phyloP scores from a whole-genome alignment of 2,888 invertebrate species.

The Bedellia somnulentella region DNA sequence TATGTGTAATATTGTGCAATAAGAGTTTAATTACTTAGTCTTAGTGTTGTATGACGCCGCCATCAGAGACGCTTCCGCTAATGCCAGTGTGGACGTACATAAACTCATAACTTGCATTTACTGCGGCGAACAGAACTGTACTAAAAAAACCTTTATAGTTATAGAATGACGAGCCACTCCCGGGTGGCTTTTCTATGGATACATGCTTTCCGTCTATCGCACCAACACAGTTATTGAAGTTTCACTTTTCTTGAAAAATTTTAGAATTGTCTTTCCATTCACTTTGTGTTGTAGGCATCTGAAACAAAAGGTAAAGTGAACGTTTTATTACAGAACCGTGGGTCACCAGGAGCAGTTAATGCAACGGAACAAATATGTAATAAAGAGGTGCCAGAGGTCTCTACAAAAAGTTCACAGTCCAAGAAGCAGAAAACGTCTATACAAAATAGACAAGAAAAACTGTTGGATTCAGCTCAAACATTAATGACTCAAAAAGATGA shows the following conservation, averaged over 20 bases:
- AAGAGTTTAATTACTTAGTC: neutral
- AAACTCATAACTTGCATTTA: conserved; percentile 15
- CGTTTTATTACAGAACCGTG: neutral
- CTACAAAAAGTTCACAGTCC: conserved; percentile 6
- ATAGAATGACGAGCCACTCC: neutral
- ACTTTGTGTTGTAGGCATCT: conserved; percentile 9
- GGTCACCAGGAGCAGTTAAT: neutral
- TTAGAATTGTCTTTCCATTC: conserved; percentile 10
- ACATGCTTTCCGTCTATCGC: conserved; percentile 4
- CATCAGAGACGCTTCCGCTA: conserved; percentile 15
- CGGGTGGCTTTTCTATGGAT: conserved; percentile 1
- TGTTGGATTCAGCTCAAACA: conserved; percentile 8
- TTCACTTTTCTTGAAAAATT: conserved; percentile 9
- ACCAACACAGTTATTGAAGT: conserved; percentile 2
- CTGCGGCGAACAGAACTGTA: conserved; percentile 6
- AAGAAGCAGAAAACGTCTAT: conserved; percentile 7
- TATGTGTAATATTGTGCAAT: no score
- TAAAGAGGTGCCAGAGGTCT: neutral
- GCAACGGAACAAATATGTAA: neutral
- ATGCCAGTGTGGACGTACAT: conserved; percentile 14
- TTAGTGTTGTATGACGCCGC: conserved; percentile 11
- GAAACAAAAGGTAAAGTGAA: conserved; percentile 6
- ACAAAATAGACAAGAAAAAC: conserved; percentile 9
- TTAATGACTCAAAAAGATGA: conserved; percentile 4
- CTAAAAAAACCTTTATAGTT: conserved; percentile 4